Percentiles rank a stretch among this genome's conserved stretches.
These are phyloP conservation scores for Sebastes diaconus DNA, from an alignment of 2,797 vertebrate species.

Conservation along the genomic window DNA sequence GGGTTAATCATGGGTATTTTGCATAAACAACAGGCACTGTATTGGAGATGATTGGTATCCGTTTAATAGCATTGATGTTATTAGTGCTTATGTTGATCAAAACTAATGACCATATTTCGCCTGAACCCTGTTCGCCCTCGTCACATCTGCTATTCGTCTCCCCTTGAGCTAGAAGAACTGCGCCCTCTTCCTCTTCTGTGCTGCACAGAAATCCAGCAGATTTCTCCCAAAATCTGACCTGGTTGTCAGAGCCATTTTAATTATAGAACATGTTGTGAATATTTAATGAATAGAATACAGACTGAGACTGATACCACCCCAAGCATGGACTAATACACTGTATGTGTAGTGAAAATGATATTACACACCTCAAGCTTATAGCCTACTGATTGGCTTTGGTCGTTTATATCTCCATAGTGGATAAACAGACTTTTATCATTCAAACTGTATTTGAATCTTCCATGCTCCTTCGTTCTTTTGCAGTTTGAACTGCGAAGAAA, in stretches of 20 bases:
- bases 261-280: slow-evolving; percentile 32
- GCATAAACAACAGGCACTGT: not conserved
- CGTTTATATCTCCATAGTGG: not conserved
- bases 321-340: slow-evolving; percentile 7
- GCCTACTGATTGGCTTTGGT: not conserved
- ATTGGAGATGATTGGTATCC: slow-evolving; percentile 17
- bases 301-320: slow-evolving; percentile 10
- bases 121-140: not conserved
- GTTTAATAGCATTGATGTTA: slow-evolving; percentile 12
- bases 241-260: slow-evolving; percentile 29
- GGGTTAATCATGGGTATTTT: slow-evolving; percentile 6
- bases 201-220: slow-evolving; percentile 23
- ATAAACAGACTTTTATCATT: not conserved
- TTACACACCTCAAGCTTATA: not conserved
- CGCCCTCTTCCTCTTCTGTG: not conserved
- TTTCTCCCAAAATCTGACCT: slow-evolving; percentile 14
- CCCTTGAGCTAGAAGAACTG: not conserved
- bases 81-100: slow-evolving; percentile 24
- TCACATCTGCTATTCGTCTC: slow-evolving; percentile 5
- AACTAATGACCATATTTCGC: slow-evolving; percentile 13
- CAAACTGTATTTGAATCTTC: not conserved
- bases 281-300: slow-evolving; percentile 21
- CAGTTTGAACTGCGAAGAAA: not conserved
- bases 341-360: not conserved
- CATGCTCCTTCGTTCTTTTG: not conserved